These are phyloP conservation scores for Phylloscopus trochiloides DNA, from an alignment of 2,113 vertebrate genomes.

Conservation along the genomic window DNA sequence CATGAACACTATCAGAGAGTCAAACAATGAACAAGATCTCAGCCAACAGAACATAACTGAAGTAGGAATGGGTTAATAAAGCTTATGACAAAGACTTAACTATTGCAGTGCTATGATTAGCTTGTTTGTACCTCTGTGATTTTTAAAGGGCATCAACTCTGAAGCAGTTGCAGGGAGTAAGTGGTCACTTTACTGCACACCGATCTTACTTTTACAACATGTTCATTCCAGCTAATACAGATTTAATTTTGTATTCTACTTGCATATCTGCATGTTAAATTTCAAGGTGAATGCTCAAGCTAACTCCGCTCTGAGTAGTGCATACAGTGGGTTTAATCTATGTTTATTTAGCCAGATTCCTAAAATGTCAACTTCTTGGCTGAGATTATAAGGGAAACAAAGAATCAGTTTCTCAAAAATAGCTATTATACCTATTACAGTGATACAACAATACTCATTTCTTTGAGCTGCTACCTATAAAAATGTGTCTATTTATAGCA, in stretches of 20 bases:
- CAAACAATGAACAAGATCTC: neutral
- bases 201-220: neutral
- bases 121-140: conserved; percentile 31
- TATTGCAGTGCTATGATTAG: conserved; percentile 28
- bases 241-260: neutral
- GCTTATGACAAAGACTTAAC: conserved; percentile 14
- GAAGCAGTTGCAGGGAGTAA: neutral
- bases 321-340: neutral
- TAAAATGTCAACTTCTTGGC: neutral
- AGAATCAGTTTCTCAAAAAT: neutral
- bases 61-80: conserved; percentile 10
- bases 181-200: neutral
- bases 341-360: neutral
- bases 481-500: neutral
- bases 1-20: neutral
- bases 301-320: neutral
- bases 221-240: neutral
- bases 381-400: neutral
- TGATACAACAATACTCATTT: neutral
- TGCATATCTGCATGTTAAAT: neutral
- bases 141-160: conserved; percentile 21
- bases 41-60: neutral
- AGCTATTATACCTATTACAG: neutral
- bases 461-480: neutral
- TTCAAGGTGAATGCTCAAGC: neutral